Evolutionary conservation across 2,888 invertebrate species (phyloP), one percentile per base, ranked within the genome.

Genomic region (Lepidochitona cinerea): DNA sequence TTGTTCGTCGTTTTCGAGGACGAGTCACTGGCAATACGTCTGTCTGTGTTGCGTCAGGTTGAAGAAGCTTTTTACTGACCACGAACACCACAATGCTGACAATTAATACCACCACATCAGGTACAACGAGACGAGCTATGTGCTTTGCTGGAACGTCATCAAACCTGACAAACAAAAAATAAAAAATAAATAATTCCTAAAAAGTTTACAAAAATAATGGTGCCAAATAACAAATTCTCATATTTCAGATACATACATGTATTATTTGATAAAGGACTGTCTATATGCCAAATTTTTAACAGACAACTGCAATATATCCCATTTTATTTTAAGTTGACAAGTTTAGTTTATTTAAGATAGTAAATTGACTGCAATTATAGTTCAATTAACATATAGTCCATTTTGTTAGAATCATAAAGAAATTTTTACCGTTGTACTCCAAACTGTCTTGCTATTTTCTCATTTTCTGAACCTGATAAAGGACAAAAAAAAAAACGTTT

Each of bases 101-200:
- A 29, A 86, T 65, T 69, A 89, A 85, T 3, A 87, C 84, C 0
- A 75, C 80, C 18, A 86, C 81, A 76, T 90, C 90, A 5, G 89
- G 89, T 3, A 86, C 68, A n/a, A 89, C 78, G 41, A 89, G 81
- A 26, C 89, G 79, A 5, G 87, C 73, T n/a, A 85, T 77, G 78
- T 87, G 84, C 18, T 78, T 68, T 12, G 75, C 68, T n/a, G 82
- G 78, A 4, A 82, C 82, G 64, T 72, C 71, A 73, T 86, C 85
- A 70, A 87, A 70, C 68, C 87, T 86, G 82, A 71, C 82, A 81
- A 33, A 29, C 12, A 66, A 14, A 23, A 59, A 9, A 59, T 9
- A 26, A 23, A 9, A 59, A 26, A 59, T 26, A 59, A 26, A 14
- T 41, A 41, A 9, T 41, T 18, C 18, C 18, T n/a, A n/a, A n/a